Evolutionary conservation across 2,888 invertebrate genomes (phyloP), one percentile per base, ranked within the genome.

Genomic region (Caenorhabditis becei): DNA sequence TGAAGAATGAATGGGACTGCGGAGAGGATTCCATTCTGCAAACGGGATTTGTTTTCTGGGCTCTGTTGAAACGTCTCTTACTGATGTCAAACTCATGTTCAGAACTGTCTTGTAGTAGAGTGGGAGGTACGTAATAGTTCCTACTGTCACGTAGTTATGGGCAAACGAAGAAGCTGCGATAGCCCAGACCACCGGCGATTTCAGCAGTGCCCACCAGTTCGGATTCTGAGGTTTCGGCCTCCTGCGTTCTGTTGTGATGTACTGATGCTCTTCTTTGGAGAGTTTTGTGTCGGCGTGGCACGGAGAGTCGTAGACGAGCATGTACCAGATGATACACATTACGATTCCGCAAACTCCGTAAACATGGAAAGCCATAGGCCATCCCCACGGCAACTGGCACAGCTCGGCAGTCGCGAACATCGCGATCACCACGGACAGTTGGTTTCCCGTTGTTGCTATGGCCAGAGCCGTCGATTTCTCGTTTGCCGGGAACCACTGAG

Each of bases 121-220:
- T 5, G 90, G 90, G 16, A 90, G 82, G 53, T 90, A 90, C 8
- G 89, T 89, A 53, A 91, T 85, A 11, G 87, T 90, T 44, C 89
- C 90, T 18, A 91, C 90, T 4, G 89, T 91, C 71, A 90, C 87
- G 75, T 88, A 90, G 62, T 89, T 90, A 59, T 91, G 90, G 20
- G 89, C 88, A 75, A 90, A 90, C 20, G 90, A 87, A 51, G 84
- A 85, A 26, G 87, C 82, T 14, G 87, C 89, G 26, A 89, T 88
- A 0, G 90, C 83, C 90, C 90, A 91, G 5, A 90, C 86, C 11
- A 85, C 84, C 8, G 88, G 84, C 24, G 89, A 90, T 8, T 65
- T 61, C n/a, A 87, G 59, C 14, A 90, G 83, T 16, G 65, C 74
- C 8, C 59, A 49, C 90, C 90, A 90, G 16, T 81, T 80, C 7